These are phyloP conservation scores for Rhadinocentrus ornatus DNA, from an alignment of 2,797 vertebrate genomes.

Conservation along the genomic window DNA sequence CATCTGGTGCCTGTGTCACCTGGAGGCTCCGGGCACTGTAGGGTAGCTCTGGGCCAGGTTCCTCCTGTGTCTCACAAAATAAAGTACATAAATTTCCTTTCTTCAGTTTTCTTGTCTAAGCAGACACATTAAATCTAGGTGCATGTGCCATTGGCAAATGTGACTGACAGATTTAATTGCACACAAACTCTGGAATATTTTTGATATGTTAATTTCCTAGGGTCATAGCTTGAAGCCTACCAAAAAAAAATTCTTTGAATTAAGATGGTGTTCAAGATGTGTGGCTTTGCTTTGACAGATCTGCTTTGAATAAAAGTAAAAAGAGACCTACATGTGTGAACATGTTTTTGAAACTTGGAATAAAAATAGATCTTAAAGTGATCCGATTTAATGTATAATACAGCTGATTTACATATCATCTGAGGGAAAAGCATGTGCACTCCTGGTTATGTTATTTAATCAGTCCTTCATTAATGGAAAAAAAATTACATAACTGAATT, in stretches of 20 bases:
- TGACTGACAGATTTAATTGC: constrained; percentile 1
- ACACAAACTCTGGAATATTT: not conserved
- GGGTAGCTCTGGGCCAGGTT: too few relatives aligned
- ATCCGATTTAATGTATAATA: not conserved
- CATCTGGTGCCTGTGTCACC: too few relatives aligned
- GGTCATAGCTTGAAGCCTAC: constrained; percentile 2
- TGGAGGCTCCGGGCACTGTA: too few relatives aligned
- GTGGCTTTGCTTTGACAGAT: not conserved
- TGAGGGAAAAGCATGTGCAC: not conserved
- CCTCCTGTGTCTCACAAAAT: too few relatives aligned
- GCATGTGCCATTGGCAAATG: not conserved
- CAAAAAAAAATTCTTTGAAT: constrained; percentile 6
- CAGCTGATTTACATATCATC: not conserved
- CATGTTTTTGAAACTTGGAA: not conserved
- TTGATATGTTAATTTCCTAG: constrained; percentile 5
- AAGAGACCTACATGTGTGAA: not conserved
- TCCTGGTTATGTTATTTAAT: not conserved
- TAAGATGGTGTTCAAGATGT: not conserved
- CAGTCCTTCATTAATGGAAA: not conserved
- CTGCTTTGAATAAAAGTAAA: not conserved
- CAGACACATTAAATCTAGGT: not conserved
- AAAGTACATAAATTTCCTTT: not conserved
- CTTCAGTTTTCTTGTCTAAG: not conserved
- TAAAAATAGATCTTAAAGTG: not conserved
- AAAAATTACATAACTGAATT: not conserved